A percentile compares a stretch with the other conserved stretches of the same genome.
Evolutionary conservation across 1,140 invertebrate genomes (phyloP).

Genomic region (Nilaparvata lugens): DNA sequence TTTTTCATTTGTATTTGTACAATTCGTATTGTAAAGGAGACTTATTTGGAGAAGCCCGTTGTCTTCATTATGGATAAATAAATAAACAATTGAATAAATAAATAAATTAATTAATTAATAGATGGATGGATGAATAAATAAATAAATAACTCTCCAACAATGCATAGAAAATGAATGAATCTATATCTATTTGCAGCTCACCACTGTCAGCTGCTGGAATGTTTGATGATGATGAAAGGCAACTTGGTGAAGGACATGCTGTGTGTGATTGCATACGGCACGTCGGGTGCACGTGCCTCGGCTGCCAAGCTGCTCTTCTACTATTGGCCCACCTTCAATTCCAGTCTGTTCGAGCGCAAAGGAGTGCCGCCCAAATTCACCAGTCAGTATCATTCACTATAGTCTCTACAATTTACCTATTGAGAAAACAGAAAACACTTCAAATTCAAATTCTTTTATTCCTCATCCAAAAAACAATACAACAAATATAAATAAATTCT

Average conservation of each 20-base stretch:
- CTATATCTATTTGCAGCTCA: slow-evolving; percentile 55
- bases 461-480: too few relatives aligned
- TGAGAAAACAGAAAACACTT: background rate
- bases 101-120: too few relatives aligned
- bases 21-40: too few relatives aligned
- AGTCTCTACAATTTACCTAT: background rate
- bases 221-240: slow-evolving; percentile 84
- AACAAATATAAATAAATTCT: too few relatives aligned
- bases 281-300: slow-evolving; percentile 76
- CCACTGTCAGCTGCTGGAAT: slow-evolving; percentile 91
- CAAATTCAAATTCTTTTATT: too few relatives aligned
- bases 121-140: too few relatives aligned
- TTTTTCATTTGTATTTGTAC: slow-evolving; percentile 2
- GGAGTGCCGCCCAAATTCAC: slow-evolving; percentile 82
- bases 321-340: slow-evolving; percentile 98
- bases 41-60: too few relatives aligned
- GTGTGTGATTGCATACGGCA: slow-evolving; percentile 94
- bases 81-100: too few relatives aligned
- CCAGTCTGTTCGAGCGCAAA: slow-evolving; percentile 82
- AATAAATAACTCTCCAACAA: too few relatives aligned
- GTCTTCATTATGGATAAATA: too few relatives aligned
- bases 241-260: slow-evolving; percentile 87
- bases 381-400: slow-evolving; percentile 45
- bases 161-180: too few relatives aligned
- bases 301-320: slow-evolving; percentile 96